Percentiles rank a stretch among this genome's conserved stretches.
Evolutionary conservation across 2,113 vertebrate genomes (phyloP).

Genomic region (Eretmochelys imbricata): DNA sequence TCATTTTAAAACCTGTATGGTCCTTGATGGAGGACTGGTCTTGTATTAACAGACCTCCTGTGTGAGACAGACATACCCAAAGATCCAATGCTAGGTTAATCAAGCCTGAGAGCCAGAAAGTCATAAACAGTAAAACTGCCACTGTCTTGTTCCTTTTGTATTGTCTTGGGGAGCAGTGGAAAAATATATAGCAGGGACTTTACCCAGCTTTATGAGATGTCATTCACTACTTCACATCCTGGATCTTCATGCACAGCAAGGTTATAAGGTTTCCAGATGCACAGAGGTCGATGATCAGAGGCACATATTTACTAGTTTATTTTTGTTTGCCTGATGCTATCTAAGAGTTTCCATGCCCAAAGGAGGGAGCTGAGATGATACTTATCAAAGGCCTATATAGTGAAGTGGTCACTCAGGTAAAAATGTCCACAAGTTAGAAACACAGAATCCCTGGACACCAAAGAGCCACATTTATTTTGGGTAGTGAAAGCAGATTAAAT

Average conservation of each 20-base stretch:
- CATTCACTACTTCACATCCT: neutral
- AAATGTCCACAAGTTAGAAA: neutral
- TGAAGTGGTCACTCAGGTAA: neutral
- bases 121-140: too few relatives aligned
- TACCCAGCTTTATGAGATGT: too few relatives aligned
- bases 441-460: neutral
- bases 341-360: neutral
- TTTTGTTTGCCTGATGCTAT: neutral
- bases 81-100: too few relatives aligned
- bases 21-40: neutral
- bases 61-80: too few relatives aligned
- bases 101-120: too few relatives aligned
- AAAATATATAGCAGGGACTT: too few relatives aligned
- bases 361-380: neutral
- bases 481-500: neutral
- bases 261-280: neutral
- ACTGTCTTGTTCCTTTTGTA: neutral
- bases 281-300: neutral
- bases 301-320: neutral
- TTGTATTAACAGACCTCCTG: too few relatives aligned
- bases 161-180: neutral
- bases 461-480: neutral
- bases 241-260: too few relatives aligned
- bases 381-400: neutral
- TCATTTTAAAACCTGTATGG: neutral